Percentiles rank a stretch among this genome's conserved stretches.
These are phyloP conservation scores for Pyrrhura leucotis DNA, from an alignment of 2,797 vertebrate species.

Conservation along the genomic window DNA sequence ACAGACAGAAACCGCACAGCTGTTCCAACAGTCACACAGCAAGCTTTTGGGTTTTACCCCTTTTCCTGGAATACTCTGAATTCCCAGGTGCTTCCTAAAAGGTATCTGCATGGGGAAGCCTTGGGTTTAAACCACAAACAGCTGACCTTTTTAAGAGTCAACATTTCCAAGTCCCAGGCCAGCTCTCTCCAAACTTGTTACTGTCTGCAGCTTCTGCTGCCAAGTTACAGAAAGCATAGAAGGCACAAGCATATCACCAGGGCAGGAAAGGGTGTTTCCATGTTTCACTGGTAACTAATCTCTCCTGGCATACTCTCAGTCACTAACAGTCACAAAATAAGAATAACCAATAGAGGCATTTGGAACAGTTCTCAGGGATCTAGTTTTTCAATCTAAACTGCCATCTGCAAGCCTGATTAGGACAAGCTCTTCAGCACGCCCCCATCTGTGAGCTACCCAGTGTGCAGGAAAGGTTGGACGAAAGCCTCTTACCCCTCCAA, in stretches of 20 bases:
- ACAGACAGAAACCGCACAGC: neutral
- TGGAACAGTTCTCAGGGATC: neutral
- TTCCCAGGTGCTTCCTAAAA: neutral
- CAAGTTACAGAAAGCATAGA: neutral
- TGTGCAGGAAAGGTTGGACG: rapidly evolving
- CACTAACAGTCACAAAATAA: neutral
- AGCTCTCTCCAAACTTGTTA: neutral
- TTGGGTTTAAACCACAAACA: neutral
- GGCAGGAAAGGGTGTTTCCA: neutral
- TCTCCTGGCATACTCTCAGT: neutral
- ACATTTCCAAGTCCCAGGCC: neutral
- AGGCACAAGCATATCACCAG: neutral
- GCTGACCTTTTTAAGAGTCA: neutral
- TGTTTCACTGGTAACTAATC: neutral
- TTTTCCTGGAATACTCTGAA: neutral
- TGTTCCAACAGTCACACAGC: neutral
- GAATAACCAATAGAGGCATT: neutral
- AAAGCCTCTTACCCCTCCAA: neutral
- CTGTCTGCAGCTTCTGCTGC: neutral
- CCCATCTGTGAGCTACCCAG: rapidly evolving
- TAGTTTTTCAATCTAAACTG: neutral
- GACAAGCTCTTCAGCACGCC: neutral
- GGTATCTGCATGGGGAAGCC: neutral
- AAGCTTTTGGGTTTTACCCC: neutral
- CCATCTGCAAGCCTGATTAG: neutral